Evolutionary conservation across 2,888 invertebrate genomes (phyloP).

Genomic region (Hypselothyrea guttata): DNA sequence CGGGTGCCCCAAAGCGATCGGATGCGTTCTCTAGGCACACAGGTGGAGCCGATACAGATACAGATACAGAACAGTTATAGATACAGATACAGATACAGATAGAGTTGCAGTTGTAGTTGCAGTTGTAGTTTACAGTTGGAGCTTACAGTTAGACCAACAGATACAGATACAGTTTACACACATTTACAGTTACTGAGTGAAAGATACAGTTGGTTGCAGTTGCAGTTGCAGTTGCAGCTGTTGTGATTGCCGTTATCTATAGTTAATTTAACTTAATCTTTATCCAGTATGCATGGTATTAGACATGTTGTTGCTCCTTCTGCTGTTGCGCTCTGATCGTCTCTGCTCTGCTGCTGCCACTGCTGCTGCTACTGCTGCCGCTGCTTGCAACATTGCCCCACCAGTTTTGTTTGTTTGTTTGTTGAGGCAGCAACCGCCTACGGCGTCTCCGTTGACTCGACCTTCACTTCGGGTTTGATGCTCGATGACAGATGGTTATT

Average conservation of each 20-base stretch:
- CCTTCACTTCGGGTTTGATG: slow-evolving; percentile 87
- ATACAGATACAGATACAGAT: slow-evolving; percentile 25
- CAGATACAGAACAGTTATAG: slow-evolving; percentile 27
- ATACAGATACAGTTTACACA: slow-evolving; percentile 23
- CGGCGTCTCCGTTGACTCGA: slow-evolving; percentile 93
- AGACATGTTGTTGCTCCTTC: slow-evolving; percentile 31
- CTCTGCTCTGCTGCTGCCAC: neutral
- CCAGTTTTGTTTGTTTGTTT: slow-evolving; percentile 44
- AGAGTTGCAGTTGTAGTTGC: neutral
- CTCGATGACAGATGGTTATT: slow-evolving; percentile 89
- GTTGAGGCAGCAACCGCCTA: slow-evolving; percentile 80
- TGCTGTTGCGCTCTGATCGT: slow-evolving; percentile 28
- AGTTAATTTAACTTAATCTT: slow-evolving; percentile 13
- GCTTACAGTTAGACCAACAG: slow-evolving; percentile 5
- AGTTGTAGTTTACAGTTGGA: neutral
- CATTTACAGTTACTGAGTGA: slow-evolving; percentile 20
- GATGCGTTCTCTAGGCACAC: slow-evolving; percentile 38
- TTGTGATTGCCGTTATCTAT: slow-evolving; percentile 28
- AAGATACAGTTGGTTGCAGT: slow-evolving; percentile 10
- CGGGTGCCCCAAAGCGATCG: slow-evolving; percentile 58
- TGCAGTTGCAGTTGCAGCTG: slow-evolving; percentile 19
- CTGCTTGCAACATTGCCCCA: slow-evolving; percentile 22
- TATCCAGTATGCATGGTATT: slow-evolving; percentile 24
- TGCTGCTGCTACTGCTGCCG: neutral
- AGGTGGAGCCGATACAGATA: slow-evolving; percentile 27